These are phyloP conservation scores for Trichonephila clavipes DNA, from an alignment of 1,140 invertebrate genomes.

Conservation along the genomic window DNA sequence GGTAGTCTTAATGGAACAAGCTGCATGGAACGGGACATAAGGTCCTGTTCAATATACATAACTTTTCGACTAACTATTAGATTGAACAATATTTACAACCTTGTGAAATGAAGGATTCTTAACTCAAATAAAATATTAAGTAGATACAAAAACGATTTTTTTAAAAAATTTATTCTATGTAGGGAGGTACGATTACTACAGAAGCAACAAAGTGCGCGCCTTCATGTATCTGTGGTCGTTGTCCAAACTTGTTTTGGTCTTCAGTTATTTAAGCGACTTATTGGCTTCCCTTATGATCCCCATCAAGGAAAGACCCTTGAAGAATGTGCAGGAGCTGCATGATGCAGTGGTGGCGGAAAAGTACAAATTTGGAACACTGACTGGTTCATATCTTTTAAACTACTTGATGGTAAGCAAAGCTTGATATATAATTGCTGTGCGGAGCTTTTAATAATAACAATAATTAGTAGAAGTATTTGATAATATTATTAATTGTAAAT, in stretches of 20 bases:
- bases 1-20: no score
- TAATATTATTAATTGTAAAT: no score
- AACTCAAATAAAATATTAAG: no score
- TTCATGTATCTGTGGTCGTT: conserved; percentile 41
- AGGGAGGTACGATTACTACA: not conserved
- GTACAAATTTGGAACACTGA: conserved; percentile 24
- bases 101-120: no score
- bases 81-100: no score
- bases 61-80: no score
- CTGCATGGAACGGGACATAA: no score
- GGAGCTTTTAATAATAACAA: no score
- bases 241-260: conserved; percentile 29
- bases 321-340: not conserved
- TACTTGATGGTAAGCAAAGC: conserved; percentile 12
- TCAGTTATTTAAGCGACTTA: not conserved
- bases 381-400: not conserved
- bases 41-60: no score
- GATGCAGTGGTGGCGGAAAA: conserved; percentile 26
- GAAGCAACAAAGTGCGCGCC: not conserved
- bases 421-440: not conserved
- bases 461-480: no score
- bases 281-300: conserved; percentile 1
- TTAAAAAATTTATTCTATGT: not conserved
- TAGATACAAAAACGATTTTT: no score
- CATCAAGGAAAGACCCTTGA: not conserved